Evolutionary conservation across 2,797 vertebrate genomes (phyloP).

Genomic region (Podarcis siculus): DNA sequence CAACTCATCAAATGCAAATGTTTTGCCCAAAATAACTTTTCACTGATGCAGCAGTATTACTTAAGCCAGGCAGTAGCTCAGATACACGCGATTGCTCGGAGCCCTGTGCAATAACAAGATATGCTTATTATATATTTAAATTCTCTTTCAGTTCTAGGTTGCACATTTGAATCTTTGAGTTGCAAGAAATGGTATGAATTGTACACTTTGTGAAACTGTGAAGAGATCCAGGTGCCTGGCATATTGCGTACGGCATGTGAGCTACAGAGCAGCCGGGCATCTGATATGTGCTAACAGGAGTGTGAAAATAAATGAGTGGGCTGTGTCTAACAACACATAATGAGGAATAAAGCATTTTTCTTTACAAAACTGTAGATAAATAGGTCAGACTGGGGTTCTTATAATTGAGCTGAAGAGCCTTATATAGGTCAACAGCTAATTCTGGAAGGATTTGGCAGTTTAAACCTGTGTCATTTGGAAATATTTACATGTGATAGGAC

Average conservation of each 20-base stretch:
- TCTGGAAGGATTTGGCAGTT: neutral
- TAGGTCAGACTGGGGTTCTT: neutral
- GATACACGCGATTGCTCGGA: neutral
- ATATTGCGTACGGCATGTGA: neutral
- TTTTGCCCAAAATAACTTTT: neutral
- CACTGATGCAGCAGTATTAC: neutral
- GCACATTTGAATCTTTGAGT: neutral
- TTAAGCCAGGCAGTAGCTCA: neutral
- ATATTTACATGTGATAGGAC: neutral
- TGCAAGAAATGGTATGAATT: neutral
- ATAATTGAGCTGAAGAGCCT: neutral
- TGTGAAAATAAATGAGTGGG: neutral
- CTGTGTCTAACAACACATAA: neutral
- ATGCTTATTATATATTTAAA: neutral
- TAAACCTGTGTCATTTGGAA: neutral
- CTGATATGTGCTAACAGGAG: neutral
- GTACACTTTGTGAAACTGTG: neutral
- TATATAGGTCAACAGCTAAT: neutral
- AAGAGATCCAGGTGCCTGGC: neutral
- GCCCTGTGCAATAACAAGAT: neutral
- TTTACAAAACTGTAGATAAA: neutral
- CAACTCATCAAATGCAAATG: neutral
- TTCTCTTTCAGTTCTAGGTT: neutral
- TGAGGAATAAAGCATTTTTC: neutral
- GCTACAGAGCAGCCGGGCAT: neutral